phyloP scores from a whole-genome alignment of 1,140 invertebrate genomes.

The Panulirus ornatus region DNA sequence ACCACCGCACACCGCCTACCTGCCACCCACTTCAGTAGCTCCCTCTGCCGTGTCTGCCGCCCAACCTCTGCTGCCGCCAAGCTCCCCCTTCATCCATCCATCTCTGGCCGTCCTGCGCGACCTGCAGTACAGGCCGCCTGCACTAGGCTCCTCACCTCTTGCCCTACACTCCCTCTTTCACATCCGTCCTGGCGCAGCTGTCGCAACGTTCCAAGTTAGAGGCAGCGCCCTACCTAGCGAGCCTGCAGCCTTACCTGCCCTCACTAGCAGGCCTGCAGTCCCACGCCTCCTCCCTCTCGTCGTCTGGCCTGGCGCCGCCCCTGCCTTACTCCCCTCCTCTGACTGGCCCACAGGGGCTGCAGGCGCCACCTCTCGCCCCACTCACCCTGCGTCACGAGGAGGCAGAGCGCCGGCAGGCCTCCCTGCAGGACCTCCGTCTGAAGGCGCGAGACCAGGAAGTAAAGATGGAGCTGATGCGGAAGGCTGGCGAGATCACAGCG shows the following conservation, averaged over 20 bases:
- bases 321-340: constrained; percentile 67
- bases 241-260: constrained; percentile 69
- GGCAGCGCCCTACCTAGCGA: constrained; percentile 58
- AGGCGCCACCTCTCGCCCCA: constrained; percentile 55
- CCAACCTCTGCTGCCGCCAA: constrained; percentile 58
- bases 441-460: constrained; percentile 95
- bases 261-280: constrained; percentile 63
- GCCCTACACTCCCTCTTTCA: constrained; percentile 69
- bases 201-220: constrained; percentile 70
- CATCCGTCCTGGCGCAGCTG: constrained; percentile 68
- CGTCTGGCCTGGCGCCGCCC: constrained; percentile 61
- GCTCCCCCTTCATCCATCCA: constrained; percentile 59
- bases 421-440: constrained; percentile 82
- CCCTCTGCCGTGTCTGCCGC: constrained; percentile 46
- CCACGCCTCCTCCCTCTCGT: constrained; percentile 48
- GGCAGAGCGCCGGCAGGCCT: constrained; percentile 74
- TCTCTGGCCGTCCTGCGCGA: constrained; percentile 67
- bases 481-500: constrained; percentile 86
- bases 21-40: constrained; percentile 58
- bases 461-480: constrained; percentile 88
- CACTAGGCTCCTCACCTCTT: constrained; percentile 62
- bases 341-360: constrained; percentile 51
- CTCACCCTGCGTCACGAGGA: constrained; percentile 52
- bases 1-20: constrained; percentile 46
- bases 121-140: constrained; percentile 70